Base-by-base conservation (phyloP, 1,140 invertebrate genomes). In the Glossosoma conforme region DNA sequence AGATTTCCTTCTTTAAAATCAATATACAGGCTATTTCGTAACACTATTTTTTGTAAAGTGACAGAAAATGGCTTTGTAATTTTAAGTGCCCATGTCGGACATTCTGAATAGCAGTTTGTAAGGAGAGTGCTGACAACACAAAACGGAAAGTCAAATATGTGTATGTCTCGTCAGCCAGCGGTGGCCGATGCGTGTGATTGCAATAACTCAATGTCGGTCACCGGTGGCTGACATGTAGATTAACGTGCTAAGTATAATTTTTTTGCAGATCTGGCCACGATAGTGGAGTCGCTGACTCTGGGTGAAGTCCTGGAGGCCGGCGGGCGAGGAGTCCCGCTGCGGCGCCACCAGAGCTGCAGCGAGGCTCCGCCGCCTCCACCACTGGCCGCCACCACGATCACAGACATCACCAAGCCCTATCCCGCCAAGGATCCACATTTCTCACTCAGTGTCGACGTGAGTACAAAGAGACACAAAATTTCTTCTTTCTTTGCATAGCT, bases 221-320 rank as follows among this genome's bases (percentile, higher is more conserved):
- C n/a, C n/a, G n/a, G n/a, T n/a, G n/a, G n/a, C n/a, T n/a, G n/a
- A n/a, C n/a, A n/a, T n/a, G n/a, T n/a, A n/a, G n/a, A n/a, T n/a
- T n/a, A n/a, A n/a, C n/a, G n/a, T n/a, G n/a, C n/a, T n/a, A 37
- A 9, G 8, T 11, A 15, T 8, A 8, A 37, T 11, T 37, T 37
- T 37, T 37, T 37, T 38, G 70, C 74, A 63, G 89, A 92, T 73
- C 71, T 92, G 43, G 87, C 87, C 1, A 91, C 88, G 18, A 91
- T 91, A 62, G 86, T 91, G 9, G 89, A 91, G 68, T 86, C 83
- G 46, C 66, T 89, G 5, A 80, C 85, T 0, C 70, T 89, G 10
- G 81, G 83, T 19, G 81, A 78, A 40, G 57, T 65, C 14, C 51
- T 57, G 41, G 60, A 63, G 25, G 52, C 54, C n/a, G 55, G 56